phyloP scores from a whole-genome alignment of 1,140 invertebrate genomes.

The Zaprionus vittiger region DNA sequence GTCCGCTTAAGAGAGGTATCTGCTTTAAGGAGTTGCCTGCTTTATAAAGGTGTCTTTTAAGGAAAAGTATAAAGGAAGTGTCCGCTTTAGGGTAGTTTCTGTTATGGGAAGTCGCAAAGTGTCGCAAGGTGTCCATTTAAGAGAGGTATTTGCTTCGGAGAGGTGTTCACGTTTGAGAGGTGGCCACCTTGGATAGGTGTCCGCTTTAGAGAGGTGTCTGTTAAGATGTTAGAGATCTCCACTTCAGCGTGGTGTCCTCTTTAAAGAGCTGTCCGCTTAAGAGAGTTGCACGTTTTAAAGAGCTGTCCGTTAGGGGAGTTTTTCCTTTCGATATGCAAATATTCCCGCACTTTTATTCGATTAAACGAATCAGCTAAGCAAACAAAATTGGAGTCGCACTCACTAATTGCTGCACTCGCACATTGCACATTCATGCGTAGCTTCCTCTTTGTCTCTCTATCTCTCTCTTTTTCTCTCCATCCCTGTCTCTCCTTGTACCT shows the following conservation, averaged over 20 bases:
- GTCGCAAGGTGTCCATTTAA: too few relatives aligned
- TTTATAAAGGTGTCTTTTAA: too few relatives aligned
- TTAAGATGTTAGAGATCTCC: too few relatives aligned
- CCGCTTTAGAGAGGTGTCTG: too few relatives aligned
- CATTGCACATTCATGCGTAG: conserved; percentile 2
- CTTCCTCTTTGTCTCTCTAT: neutral
- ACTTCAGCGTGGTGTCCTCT: neutral
- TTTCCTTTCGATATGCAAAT: neutral
- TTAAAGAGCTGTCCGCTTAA: neutral
- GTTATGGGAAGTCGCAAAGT: too few relatives aligned
- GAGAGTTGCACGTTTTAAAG: neutral
- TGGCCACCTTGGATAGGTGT: too few relatives aligned
- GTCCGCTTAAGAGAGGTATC: too few relatives aligned
- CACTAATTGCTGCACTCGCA: neutral
- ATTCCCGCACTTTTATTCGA: neutral
- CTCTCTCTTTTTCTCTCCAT: neutral
- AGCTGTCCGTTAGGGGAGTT: neutral
- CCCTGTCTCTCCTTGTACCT: neutral
- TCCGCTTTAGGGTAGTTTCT: too few relatives aligned
- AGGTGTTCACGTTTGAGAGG: too few relatives aligned
- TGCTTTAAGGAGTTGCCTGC: too few relatives aligned
- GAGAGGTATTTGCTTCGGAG: too few relatives aligned
- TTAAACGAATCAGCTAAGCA: neutral
- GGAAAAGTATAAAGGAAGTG: too few relatives aligned
- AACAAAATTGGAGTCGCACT: neutral